Evolutionary conservation across 2,797 vertebrate species (phyloP).

Genomic region (Platyrinchus mystaceus): DNA sequence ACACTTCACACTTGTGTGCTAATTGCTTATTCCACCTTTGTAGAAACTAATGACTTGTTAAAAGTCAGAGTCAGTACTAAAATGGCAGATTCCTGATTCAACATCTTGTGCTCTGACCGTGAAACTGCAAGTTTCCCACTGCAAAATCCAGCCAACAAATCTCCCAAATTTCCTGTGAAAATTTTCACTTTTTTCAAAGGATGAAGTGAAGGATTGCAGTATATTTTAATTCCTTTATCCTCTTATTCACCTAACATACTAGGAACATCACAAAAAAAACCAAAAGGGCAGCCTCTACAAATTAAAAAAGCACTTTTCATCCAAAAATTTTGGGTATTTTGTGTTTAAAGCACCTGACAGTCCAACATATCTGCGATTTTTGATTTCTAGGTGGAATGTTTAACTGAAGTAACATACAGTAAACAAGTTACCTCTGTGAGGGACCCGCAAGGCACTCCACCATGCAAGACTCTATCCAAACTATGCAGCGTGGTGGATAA

Average conservation of each 20-base stretch:
- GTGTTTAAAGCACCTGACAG: background rate
- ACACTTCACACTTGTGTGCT: background rate
- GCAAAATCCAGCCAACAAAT: background rate
- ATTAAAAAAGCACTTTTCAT: background rate
- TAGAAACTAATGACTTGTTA: background rate
- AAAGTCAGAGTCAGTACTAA: background rate
- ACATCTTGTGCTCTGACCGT: background rate
- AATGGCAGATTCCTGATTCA: background rate
- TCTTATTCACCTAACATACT: background rate
- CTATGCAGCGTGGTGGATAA: slow-evolving; percentile 76
- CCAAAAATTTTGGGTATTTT: background rate
- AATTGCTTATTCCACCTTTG: background rate
- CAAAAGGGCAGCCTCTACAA: background rate
- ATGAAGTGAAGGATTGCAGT: background rate
- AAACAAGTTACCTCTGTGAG: slow-evolving; percentile 82
- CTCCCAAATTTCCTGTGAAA: background rate
- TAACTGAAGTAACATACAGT: background rate
- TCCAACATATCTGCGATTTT: background rate
- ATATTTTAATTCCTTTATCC: background rate
- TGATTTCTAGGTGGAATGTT: background rate
- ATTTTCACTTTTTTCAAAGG: background rate
- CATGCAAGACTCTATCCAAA: slow-evolving; percentile 78
- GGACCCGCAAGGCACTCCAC: slow-evolving; percentile 81
- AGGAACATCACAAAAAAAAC: background rate
- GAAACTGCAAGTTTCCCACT: background rate